phyloP scores from a whole-genome alignment of 2,888 invertebrate species.

The Acanthoscelides obtectus region DNA sequence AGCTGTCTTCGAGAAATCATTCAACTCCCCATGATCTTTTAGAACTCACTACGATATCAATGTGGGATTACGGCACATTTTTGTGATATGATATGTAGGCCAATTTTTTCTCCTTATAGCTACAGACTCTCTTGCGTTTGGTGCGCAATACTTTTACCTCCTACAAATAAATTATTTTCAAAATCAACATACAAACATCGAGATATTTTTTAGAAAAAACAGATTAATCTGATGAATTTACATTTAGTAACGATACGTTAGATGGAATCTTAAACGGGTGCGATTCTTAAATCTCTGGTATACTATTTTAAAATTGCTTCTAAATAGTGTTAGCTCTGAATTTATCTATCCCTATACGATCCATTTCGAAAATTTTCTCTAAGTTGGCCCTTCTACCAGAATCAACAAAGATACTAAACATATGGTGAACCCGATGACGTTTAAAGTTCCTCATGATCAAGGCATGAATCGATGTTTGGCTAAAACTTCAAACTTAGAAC shows the following conservation, averaged over 20 bases:
- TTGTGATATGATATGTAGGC: constrained; percentile 38
- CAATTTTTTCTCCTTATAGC: constrained; percentile 25
- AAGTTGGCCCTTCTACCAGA: too few relatives aligned
- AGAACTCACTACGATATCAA: not conserved
- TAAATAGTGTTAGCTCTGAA: not conserved
- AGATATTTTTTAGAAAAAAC: not conserved
- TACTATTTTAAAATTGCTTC: not conserved
- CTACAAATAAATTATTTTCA: constrained; percentile 11
- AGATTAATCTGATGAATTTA: not conserved
- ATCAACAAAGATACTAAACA: too few relatives aligned
- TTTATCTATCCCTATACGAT: not conserved
- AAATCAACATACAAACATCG: not conserved
- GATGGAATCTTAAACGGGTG: not conserved
- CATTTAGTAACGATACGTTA: not conserved
- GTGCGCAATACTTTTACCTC: constrained; percentile 25
- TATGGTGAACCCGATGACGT: too few relatives aligned
- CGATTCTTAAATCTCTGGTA: not conserved
- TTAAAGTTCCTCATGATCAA: too few relatives aligned
- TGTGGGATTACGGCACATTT: constrained; percentile 37
- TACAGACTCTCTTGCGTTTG: constrained; percentile 14
- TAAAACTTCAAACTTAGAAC: too few relatives aligned
- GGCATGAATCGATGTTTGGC: too few relatives aligned
- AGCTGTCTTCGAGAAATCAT: not conserved
- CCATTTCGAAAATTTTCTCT: not conserved
- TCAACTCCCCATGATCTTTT: not conserved